Conservation (phyloP, 2,797 vertebrate species). For the Sebastes trivittatus region DNA sequence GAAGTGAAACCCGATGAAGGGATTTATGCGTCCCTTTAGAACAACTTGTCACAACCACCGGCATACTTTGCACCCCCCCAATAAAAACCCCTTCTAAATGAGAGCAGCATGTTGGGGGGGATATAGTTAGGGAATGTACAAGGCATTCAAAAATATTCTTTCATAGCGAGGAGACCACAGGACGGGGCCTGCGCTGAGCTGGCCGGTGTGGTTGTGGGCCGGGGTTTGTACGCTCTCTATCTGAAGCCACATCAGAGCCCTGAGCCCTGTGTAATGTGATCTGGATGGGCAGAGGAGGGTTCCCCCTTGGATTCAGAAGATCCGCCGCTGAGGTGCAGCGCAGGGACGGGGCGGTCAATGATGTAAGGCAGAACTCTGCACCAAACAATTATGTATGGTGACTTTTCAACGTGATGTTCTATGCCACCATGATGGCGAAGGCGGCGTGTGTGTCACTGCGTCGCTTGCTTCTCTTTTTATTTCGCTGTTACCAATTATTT, state of each 20-base stretch:
- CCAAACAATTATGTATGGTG: conserved; percentile 54
- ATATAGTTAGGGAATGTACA: conserved; percentile 63
- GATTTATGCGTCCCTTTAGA: conserved; percentile 20
- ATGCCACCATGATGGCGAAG: conserved; percentile 16
- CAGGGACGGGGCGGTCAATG: conserved; percentile 59
- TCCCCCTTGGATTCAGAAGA: conserved; percentile 64
- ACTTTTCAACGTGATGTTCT: conserved; percentile 25
- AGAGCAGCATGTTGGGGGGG: conserved; percentile 62
- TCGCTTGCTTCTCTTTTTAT: conserved; percentile 5
- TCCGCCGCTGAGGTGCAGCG: conserved; percentile 57
- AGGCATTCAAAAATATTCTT: conserved; percentile 75
- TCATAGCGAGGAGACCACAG: conserved; percentile 75
- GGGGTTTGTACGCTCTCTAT: conserved; percentile 69
- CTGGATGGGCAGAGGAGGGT: conserved; percentile 65
- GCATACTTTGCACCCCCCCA: background rate
- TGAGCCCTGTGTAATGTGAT: conserved; percentile 74
- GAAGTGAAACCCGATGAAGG: conserved; percentile 45
- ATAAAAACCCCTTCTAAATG: conserved; percentile 50
- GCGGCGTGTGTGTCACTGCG: background rate
- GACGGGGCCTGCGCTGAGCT: conserved; percentile 59
- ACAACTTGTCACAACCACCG: conserved; percentile 48
- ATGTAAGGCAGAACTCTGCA: conserved; percentile 64
- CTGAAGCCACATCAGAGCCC: conserved; percentile 80
- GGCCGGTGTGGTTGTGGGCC: conserved; percentile 70
- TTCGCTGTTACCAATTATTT: background rate